Base-by-base conservation (phyloP, 2,888 invertebrate species). In the Pantelozetes paolii region DNA sequence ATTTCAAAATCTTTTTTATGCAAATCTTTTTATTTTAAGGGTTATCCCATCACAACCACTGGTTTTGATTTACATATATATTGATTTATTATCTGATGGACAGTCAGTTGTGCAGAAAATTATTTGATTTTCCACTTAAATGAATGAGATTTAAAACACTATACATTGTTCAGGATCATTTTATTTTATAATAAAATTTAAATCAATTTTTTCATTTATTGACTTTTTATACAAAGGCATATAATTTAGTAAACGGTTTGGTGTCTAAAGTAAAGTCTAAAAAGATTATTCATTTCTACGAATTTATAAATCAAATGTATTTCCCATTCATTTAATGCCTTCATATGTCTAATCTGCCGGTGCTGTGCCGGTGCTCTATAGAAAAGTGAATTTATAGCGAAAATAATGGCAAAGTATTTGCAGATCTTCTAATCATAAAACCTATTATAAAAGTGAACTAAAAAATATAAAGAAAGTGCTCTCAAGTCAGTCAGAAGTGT, bases 271-370 rank as follows among this genome's bases (percentile, higher is more conserved):
- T n/a, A 48, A n/a, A n/a, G n/a, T n/a, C 20, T 48, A n/a, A 48
- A 48, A 48, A 48, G 48, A 48, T 48, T 48, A 48, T 48, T 48
- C 48, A 48, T 48, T 48, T 48, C 48, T 48, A 48, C 48, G n/a
- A 48, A 48, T 48, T 48, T 57, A 57, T 57, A 20, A 57, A 57
- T 57, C 57, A 57, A 57, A 57, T 57, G 28, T 57, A 57, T 57
- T 57, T 57, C 28, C 23, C 20, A 57, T 28, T 57, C 57, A 57
- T 2, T 57, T 50, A 13, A 57, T n/a, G n/a, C n/a, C n/a, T n/a
- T n/a, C n/a, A n/a, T n/a, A 57, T 57, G 57, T 57, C 20, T 57
- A 57, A 57, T 57, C 57, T 57, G 28, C 15, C 23, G 20, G 15
- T 26, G 57, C 23, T n/a, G 23, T 57, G 48, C 20, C 48, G 48